Base-by-base conservation (phyloP, 1,140 invertebrate species). In the Dolichoris vasculosae region DNA sequence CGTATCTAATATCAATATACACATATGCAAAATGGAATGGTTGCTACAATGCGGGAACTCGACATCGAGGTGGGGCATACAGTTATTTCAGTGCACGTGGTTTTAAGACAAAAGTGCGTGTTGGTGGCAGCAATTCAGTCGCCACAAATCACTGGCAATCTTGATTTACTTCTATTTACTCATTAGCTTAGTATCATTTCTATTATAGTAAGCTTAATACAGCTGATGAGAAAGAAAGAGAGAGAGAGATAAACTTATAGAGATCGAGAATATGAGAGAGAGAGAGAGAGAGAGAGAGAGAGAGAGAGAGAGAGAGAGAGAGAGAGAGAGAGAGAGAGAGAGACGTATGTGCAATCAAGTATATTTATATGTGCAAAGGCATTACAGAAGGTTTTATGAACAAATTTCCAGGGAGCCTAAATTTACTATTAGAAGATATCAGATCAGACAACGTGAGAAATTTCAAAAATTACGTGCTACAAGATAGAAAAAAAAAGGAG, bases 81-180 rank as follows among this genome's bases (percentile, higher is more conserved):
- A 48, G 69, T 11, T 82, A 59, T 30, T 35, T 71, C 17, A 46
- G 23, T 48, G 11, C 23, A 4, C 38, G n/a, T 2, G 71, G 40
- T 75, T 9, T 43, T 23, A 43, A 77, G 40, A 51, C 30, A 32
- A n/a, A 51, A 77, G n/a, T 51, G 30, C 30, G n/a, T 11, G 75
- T 46, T 64, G 20, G 64, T 9, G 67, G 30, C 43, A 43, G 63
- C 59, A 86, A 82, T 80, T 82, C 88, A 87, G 88, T 71, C 85
- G 84, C 90, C 89, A 91, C 90, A 91, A 92, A 92, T 92, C 91
- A 92, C 89, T 86, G 87, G 89, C 90, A 92, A 91, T 92, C 90
- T 92, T 90, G 92, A 92, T 91, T 92, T 92, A 92, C 90, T 91
- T 90, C 87, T 91, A 90, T 92, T 91, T 91, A 90, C 89, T 87